Percentiles rank a stretch among this genome's conserved stretches.
These are phyloP conservation scores for Hecatera dysodea DNA, from an alignment of 2,888 invertebrate genomes.

Conservation along the genomic window DNA sequence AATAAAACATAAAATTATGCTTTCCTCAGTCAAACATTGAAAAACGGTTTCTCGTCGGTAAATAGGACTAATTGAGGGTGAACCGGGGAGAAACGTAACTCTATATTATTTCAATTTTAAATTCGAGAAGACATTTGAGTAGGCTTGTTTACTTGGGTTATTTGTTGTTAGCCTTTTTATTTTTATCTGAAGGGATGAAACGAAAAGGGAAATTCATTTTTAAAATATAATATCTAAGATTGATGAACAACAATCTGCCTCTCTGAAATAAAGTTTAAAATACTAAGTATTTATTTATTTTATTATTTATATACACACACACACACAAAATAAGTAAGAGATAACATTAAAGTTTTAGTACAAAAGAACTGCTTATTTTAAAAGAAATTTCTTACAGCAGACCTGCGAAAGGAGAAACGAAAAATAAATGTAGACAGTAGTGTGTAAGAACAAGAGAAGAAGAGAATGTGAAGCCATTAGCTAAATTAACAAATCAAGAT, in stretches of 20 bases:
- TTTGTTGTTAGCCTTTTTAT: conserved; percentile 24
- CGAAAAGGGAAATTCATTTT: neutral
- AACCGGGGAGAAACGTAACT: conserved; percentile 29
- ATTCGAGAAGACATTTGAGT: conserved; percentile 32
- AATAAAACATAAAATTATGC: conserved; percentile 27
- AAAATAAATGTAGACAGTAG: too few relatives aligned
- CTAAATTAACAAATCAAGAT: too few relatives aligned
- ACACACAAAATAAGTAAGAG: too few relatives aligned
- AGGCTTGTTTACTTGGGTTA: conserved; percentile 16
- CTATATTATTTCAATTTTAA: conserved; percentile 50
- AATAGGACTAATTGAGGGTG: conserved; percentile 53
- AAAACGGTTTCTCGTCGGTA: conserved; percentile 33
- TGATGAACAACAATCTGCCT: neutral
- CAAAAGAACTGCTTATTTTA: too few relatives aligned
- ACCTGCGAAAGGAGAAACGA: too few relatives aligned
- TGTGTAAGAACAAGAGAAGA: too few relatives aligned
- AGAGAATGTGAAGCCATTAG: too few relatives aligned
- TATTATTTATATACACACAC: too few relatives aligned
- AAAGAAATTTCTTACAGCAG: too few relatives aligned
- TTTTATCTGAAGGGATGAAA: neutral
- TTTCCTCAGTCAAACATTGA: conserved; percentile 29
- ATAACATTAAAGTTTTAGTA: too few relatives aligned
- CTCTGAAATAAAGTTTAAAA: neutral
- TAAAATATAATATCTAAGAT: neutral
- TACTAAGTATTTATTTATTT: too few relatives aligned